Conservation (phyloP, 2,113 vertebrate genomes). For the Okapia johnstoni region DNA sequence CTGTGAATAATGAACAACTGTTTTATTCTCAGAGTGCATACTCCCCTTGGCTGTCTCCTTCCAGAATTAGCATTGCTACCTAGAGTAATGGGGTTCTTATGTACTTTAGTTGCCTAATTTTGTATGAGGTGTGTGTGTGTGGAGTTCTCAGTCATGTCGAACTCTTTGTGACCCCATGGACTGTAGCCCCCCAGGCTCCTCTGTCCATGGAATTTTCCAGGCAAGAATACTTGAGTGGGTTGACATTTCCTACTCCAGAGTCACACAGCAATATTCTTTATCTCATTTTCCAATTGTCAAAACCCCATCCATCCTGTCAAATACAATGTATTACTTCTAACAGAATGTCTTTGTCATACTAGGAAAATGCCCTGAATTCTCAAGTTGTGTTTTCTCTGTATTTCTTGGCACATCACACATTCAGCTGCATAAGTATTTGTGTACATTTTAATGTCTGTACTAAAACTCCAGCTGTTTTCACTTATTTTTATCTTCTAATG, state of each 20-base stretch:
- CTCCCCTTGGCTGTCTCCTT: background rate
- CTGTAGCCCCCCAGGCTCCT: background rate
- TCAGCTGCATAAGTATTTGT: background rate
- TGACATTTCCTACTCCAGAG: background rate
- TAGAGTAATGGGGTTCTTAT: background rate
- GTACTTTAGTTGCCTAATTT: background rate
- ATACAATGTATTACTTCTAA: background rate
- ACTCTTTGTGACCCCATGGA: background rate
- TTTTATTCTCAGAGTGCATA: background rate
- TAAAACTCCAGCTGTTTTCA: background rate
- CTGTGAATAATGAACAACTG: background rate
- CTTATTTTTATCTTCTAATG: background rate
- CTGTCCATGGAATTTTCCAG: background rate
- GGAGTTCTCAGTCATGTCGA: background rate
- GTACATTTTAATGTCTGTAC: background rate
- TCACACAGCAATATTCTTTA: background rate
- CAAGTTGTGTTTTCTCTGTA: background rate
- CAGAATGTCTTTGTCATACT: background rate
- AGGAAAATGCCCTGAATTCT: background rate
- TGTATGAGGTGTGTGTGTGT: background rate
- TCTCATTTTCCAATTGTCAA: background rate
- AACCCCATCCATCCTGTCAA: background rate
- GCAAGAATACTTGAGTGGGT: background rate
- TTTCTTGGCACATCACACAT: background rate
- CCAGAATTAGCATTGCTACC: background rate